Conservation (phyloP, 2,113 vertebrate genomes). For the Grantiella picta region DNA sequence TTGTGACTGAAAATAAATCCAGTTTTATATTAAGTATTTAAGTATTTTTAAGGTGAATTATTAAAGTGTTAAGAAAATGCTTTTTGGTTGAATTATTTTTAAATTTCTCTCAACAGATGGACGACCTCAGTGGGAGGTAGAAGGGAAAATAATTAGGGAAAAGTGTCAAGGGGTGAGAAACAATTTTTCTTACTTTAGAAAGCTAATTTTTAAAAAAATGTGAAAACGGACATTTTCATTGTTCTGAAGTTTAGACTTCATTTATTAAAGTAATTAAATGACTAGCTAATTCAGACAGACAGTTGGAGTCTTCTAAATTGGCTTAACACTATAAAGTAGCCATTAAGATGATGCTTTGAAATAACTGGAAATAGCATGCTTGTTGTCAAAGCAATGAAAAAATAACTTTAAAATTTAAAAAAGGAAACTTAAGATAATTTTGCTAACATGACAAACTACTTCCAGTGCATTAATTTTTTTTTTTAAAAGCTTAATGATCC, state of each 20-base stretch:
- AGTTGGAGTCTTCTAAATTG: slow-evolving; percentile 4
- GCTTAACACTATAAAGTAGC: neutral
- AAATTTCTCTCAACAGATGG: slow-evolving; percentile 84
- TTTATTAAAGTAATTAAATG: neutral
- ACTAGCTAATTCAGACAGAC: neutral
- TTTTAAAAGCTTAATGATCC: neutral
- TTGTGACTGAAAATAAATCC: neutral
- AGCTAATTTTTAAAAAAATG: neutral
- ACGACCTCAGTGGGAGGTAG: slow-evolving; percentile 96
- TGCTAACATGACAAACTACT: neutral
- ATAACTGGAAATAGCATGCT: neutral
- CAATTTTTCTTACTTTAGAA: slow-evolving; percentile 51
- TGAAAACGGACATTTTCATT: neutral
- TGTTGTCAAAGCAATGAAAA: neutral
- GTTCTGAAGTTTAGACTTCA: neutral
- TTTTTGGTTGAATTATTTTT: slow-evolving; percentile 53
- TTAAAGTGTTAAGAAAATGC: neutral
- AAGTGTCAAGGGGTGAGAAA: slow-evolving; percentile 94
- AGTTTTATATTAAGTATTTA: neutral
- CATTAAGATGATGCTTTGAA: slow-evolving; percentile 2
- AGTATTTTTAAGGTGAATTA: neutral
- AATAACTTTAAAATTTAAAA: neutral
- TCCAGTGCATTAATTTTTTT: neutral
- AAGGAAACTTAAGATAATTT: neutral
- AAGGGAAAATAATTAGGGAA: slow-evolving; percentile 93